These are phyloP conservation scores for Malthinus seriepunctatus DNA, from an alignment of 2,888 invertebrate genomes.

Conservation along the genomic window DNA sequence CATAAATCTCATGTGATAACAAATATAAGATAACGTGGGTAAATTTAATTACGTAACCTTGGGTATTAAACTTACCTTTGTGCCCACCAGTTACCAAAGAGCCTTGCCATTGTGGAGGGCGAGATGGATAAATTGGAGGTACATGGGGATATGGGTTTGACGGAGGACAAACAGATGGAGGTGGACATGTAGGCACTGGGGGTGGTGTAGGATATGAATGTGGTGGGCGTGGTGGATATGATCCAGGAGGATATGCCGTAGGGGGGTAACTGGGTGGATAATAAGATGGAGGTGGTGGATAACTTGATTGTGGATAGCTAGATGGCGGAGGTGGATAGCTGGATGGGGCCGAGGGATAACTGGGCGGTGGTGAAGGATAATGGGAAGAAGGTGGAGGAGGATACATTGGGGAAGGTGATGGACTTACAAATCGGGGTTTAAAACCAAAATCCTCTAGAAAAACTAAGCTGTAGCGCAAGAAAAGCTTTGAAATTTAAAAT, in stretches of 20 bases:
- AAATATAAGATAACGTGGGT: not conserved
- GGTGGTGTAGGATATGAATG: slow-evolving; percentile 1
- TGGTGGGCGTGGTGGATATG: slow-evolving; percentile 1
- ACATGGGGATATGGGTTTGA: not conserved
- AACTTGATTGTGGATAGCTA: slow-evolving; percentile 1
- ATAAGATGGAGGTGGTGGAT: slow-evolving; percentile 3
- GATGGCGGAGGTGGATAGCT: not conserved
- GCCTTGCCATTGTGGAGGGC: slow-evolving; percentile 4
- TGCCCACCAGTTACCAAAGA: slow-evolving; percentile 16
- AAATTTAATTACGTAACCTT: not conserved
- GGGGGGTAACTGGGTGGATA: not conserved
- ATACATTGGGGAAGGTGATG: slow-evolving; percentile 10
- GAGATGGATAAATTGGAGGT: not conserved
- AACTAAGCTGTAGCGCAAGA: slow-evolving; percentile 12
- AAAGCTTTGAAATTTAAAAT: slow-evolving; percentile 4
- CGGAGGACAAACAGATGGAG: slow-evolving; percentile 9
- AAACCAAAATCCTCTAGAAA: slow-evolving; percentile 26
- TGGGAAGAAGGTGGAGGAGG: slow-evolving; percentile 4
- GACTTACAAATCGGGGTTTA: slow-evolving; percentile 17
- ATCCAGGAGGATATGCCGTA: slow-evolving; percentile 8
- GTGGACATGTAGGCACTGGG: slow-evolving; percentile 7
- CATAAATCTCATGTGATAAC: not conserved
- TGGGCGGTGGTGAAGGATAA: not conserved
- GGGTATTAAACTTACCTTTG: slow-evolving; percentile 26
- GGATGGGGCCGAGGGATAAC: not conserved